phyloP scores from a whole-genome alignment of 2,888 invertebrate genomes.

The Temnothorax rugatulus region DNA sequence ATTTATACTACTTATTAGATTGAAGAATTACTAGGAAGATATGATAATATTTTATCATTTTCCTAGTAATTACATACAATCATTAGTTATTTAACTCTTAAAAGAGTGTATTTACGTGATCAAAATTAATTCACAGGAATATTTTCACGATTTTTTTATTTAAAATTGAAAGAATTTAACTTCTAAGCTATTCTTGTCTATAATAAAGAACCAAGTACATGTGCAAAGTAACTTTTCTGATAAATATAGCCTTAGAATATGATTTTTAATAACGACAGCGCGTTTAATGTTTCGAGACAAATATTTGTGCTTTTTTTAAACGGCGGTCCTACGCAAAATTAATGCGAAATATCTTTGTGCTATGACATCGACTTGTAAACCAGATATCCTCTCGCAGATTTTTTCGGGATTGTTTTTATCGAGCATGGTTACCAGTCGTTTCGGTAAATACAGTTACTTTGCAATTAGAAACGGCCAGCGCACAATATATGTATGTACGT shows the following conservation, averaged over 20 bases:
- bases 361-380: neutral
- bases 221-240: neutral
- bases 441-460: neutral
- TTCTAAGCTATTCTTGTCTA: neutral
- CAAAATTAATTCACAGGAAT: neutral
- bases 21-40: slow-evolving; percentile 13
- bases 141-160: neutral
- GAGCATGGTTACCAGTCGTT: neutral
- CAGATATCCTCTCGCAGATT: neutral
- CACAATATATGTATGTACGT: neutral
- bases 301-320: neutral
- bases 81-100: neutral
- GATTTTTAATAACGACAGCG: neutral
- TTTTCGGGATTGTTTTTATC: slow-evolving; percentile 10
- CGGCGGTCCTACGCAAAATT: neutral
- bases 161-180: neutral
- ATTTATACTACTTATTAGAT: neutral
- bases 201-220: neutral
- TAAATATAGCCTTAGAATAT: neutral
- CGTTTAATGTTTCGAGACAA: neutral
- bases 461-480: neutral
- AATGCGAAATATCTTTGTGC: neutral
- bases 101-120: neutral
- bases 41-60: neutral
- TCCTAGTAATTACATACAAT: neutral